Evolutionary conservation across 1,140 invertebrate genomes (phyloP).

Genomic region (Heliconius hermathena): DNA sequence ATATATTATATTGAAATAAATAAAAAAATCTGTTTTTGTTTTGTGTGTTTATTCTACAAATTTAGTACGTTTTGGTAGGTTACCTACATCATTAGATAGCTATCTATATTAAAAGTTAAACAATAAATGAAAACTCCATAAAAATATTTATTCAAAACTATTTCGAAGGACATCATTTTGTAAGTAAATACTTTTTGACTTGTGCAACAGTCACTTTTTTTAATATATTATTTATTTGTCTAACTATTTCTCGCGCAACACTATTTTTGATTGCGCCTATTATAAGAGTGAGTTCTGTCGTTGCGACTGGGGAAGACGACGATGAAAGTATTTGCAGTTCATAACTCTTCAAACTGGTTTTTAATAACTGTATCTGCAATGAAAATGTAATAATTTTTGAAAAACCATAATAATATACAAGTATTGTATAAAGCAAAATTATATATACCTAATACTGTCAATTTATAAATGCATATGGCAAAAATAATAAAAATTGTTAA

Average conservation of each 20-base stretch:
- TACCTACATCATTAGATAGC: no score
- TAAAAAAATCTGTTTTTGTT: no score
- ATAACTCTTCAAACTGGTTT: background rate
- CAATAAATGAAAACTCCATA: background rate
- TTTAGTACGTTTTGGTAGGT: no score
- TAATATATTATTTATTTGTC: background rate
- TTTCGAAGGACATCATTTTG: background rate
- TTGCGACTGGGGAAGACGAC: background rate
- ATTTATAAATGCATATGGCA: no score
- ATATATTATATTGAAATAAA: no score
- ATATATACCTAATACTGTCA: no score
- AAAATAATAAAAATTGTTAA: no score
- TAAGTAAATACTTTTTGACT: background rate
- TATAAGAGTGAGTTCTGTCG: background rate
- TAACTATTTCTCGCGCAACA: background rate
- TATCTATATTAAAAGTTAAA: background rate
- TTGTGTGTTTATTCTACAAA: no score
- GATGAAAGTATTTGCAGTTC: background rate
- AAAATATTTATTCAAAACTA: background rate
- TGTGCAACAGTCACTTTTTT: background rate
- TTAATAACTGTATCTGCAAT: conserved; percentile 1
- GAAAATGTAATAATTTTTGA: background rate
- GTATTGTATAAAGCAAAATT: no score
- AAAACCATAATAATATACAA: no score
- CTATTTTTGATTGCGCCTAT: background rate